These are phyloP conservation scores for Trinorchestia longiramus DNA, from an alignment of 1,140 invertebrate genomes.

Conservation along the genomic window DNA sequence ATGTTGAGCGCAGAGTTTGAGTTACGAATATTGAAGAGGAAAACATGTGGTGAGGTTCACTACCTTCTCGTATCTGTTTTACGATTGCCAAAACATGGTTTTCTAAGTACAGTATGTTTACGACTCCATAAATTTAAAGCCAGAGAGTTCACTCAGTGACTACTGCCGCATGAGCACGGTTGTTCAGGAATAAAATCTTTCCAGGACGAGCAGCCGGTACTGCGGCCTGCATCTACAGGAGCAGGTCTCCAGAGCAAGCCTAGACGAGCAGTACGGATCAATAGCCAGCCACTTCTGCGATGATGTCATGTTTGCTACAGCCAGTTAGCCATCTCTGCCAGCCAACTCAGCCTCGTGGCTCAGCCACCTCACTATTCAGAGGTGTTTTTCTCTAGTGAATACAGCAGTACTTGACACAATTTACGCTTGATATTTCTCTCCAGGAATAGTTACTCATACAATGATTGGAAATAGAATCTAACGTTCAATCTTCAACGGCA, in stretches of 20 bases:
- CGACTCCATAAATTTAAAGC: neutral
- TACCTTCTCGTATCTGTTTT: neutral
- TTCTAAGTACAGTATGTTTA: neutral
- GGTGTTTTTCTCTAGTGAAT: neutral
- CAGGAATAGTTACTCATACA: no score
- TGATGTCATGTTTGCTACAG: slow-evolving; percentile 28
- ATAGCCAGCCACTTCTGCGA: neutral
- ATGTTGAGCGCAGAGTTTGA: neutral
- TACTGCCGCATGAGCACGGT: neutral
- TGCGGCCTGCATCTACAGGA: neutral
- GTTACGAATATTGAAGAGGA: neutral
- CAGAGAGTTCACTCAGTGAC: neutral
- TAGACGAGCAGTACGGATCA: slow-evolving; percentile 23
- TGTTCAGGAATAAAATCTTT: neutral
- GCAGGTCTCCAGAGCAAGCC: neutral
- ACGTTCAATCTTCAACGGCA: no score
- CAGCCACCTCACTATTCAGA: neutral
- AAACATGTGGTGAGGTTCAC: neutral
- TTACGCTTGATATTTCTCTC: neutral
- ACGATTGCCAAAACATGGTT: neutral
- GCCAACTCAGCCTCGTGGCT: slow-evolving; percentile 12
- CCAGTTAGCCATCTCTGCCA: neutral
- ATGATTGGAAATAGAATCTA: no score
- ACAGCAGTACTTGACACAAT: neutral
- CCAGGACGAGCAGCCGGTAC: neutral